phyloP scores from a whole-genome alignment of 2,888 invertebrate genomes.

The Miltochrista miniata region DNA sequence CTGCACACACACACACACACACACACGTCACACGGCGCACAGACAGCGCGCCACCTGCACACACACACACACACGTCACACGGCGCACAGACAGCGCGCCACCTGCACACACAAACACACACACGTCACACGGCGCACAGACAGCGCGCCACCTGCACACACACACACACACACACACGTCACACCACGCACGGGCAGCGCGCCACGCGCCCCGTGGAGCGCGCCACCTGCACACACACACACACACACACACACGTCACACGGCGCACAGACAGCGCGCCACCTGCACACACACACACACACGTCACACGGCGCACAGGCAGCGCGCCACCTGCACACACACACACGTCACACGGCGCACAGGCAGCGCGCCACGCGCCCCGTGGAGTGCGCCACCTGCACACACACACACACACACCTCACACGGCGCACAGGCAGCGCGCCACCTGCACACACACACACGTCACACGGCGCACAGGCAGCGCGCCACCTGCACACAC shows the following conservation, averaged over 20 bases:
- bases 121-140: too few species aligned
- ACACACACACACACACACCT: too few species aligned
- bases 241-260: slow-evolving; percentile 78
- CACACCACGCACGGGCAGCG: slow-evolving; percentile 86
- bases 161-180: neutral
- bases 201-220: slow-evolving; percentile 84
- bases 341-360: slow-evolving; percentile 92
- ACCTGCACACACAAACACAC: too few species aligned
- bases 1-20: too few species aligned
- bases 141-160: slow-evolving; percentile 87
- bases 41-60: too few species aligned
- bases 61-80: too few species aligned
- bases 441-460: slow-evolving; percentile 41
- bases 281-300: slow-evolving; percentile 82
- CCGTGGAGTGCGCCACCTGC: too few species aligned
- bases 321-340: slow-evolving; percentile 89
- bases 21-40: too few species aligned
- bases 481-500: neutral
- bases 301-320: slow-evolving; percentile 90
- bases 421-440: slow-evolving; percentile 82
- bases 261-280: slow-evolving; percentile 90
- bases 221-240: too few species aligned
- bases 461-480: neutral
- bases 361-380: slow-evolving; percentile 87
- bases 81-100: too few species aligned